phyloP scores from a whole-genome alignment of 2,797 vertebrate species.

The Rhynchonycteris naso region DNA sequence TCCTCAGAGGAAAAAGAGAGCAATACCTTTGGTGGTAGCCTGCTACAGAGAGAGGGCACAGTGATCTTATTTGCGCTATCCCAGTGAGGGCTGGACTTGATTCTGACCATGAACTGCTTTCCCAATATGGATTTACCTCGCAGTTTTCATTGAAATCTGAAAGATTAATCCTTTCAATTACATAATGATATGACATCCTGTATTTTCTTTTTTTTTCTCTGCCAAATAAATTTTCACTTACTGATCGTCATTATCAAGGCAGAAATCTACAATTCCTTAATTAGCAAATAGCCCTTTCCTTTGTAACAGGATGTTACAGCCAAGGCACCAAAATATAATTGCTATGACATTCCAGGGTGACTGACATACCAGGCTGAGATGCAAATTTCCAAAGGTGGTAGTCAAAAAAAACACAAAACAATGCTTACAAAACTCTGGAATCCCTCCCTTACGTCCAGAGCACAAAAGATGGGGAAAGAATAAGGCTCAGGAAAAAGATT shows the following conservation, averaged over 20 bases:
- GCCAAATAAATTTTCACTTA: constrained; percentile 22
- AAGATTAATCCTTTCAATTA: constrained; percentile 28
- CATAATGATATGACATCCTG: background rate
- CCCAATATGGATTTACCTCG: constrained; percentile 8
- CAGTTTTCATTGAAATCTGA: background rate
- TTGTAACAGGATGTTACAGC: background rate
- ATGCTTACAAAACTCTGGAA: background rate
- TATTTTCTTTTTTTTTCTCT: constrained; percentile 31
- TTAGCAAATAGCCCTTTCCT: background rate
- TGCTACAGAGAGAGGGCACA: background rate
- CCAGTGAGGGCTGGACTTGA: background rate
- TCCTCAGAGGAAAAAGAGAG: background rate
- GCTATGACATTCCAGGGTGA: background rate
- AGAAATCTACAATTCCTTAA: constrained; percentile 46
- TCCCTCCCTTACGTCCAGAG: background rate
- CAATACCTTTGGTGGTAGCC: background rate
- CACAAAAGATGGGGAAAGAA: background rate
- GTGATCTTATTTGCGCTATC: background rate
- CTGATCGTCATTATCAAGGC: constrained; percentile 12
- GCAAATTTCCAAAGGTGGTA: constrained; percentile 13
- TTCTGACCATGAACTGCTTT: background rate
- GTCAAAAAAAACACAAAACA: background rate
- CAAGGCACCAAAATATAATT: background rate
- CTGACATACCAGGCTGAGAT: background rate
- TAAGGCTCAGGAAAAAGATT: background rate